A percentile compares a stretch with the other conserved stretches of the same genome.
Evolutionary conservation across 2,888 invertebrate species (phyloP).

Genomic region (Apomyelois bistriatella): DNA sequence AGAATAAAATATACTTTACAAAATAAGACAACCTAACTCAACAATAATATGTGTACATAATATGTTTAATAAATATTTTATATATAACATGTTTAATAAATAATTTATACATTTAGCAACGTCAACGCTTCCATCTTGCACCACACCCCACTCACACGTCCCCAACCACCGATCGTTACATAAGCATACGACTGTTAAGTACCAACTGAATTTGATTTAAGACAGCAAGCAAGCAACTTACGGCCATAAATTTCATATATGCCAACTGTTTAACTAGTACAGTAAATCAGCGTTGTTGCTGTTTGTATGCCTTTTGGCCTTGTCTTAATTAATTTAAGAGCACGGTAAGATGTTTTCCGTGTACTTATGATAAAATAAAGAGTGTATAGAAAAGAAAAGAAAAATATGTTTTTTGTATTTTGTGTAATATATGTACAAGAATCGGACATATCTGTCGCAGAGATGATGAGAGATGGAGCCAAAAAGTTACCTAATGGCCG

Average conservation of each 20-base stretch:
- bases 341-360: background rate
- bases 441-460: no score
- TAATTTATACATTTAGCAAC: no score
- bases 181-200: slow-evolving; percentile 1
- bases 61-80: no score
- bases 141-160: background rate
- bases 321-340: slow-evolving; percentile 4
- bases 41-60: no score
- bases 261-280: slow-evolving; percentile 10
- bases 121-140: background rate
- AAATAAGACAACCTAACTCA: no score
- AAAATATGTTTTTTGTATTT: no score
- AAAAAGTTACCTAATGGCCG: no score
- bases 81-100: no score
- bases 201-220: slow-evolving; percentile 19
- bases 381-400: background rate
- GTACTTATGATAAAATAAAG: background rate
- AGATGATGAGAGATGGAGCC: no score
- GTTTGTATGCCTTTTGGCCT: background rate
- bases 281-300: slow-evolving; percentile 6
- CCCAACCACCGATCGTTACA: slow-evolving; percentile 3
- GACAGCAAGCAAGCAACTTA: slow-evolving; percentile 15
- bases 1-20: no score
- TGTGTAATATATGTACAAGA: no score
- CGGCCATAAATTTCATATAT: slow-evolving; percentile 15